phyloP scores from a whole-genome alignment of 2,888 invertebrate genomes.

The Drosophila nr. fundita region DNA sequence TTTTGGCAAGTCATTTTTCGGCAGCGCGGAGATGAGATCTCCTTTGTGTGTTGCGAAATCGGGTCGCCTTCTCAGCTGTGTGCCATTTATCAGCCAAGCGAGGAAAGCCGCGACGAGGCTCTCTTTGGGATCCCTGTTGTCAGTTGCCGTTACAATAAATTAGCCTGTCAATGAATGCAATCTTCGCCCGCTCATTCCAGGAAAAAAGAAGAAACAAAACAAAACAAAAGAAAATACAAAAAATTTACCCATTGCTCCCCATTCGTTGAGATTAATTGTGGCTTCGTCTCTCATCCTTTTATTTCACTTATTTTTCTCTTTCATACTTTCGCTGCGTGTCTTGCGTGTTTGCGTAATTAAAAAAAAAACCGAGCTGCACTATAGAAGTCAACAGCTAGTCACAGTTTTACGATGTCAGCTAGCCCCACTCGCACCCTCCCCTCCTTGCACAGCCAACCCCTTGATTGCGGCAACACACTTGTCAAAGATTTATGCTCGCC shows the following conservation, averaged over 20 bases:
- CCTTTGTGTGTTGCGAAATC: slow-evolving; percentile 44
- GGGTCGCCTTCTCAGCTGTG: slow-evolving; percentile 56
- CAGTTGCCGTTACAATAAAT: slow-evolving; percentile 79
- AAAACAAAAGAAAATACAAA: slow-evolving; percentile 1
- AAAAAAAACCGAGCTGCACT: slow-evolving; percentile 15
- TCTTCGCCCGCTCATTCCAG: slow-evolving; percentile 45
- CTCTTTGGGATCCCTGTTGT: slow-evolving; percentile 54
- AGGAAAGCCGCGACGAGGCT: slow-evolving; percentile 56
- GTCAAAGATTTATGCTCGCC: slow-evolving; percentile 67
- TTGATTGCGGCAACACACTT: slow-evolving; percentile 30
- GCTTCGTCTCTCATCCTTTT: slow-evolving; percentile 41
- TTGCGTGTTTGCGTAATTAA: slow-evolving; percentile 45
- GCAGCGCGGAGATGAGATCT: slow-evolving; percentile 12
- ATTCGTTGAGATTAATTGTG: slow-evolving; percentile 64
- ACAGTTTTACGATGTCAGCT: slow-evolving; percentile 57
- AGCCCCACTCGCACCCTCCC: background rate
- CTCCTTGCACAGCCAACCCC: slow-evolving; percentile 25
- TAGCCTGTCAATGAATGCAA: slow-evolving; percentile 62
- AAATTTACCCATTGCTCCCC: slow-evolving; percentile 8
- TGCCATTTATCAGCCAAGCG: slow-evolving; percentile 64
- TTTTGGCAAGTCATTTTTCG: slow-evolving; percentile 55
- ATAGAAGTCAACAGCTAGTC: slow-evolving; percentile 50
- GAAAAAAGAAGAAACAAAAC: background rate
- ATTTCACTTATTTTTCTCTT: slow-evolving; percentile 20
- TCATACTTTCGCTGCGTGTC: slow-evolving; percentile 64